Conservation (phyloP, 2,888 invertebrate genomes). For the Acanthosepion esculentum region DNA sequence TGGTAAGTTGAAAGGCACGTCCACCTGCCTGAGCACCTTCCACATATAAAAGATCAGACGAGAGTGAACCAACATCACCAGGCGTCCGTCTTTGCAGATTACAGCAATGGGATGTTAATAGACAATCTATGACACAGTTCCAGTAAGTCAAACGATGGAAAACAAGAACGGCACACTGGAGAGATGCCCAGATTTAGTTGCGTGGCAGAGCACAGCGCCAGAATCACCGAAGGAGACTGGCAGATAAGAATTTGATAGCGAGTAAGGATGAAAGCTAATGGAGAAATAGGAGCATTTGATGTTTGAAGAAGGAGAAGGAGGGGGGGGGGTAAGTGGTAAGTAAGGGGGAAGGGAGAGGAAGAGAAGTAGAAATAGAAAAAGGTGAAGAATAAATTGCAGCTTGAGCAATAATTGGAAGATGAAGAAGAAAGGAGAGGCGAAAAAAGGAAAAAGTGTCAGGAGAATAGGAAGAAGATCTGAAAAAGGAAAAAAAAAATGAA, state of each 20-base stretch:
- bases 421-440: not conserved
- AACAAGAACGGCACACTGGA: not conserved
- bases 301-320: not conserved
- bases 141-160: not conserved
- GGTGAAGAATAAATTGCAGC: too few species aligned
- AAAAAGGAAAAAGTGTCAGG: not conserved
- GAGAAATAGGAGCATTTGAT: not conserved
- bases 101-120: conserved; percentile 14
- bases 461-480: not conserved
- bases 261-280: not conserved
- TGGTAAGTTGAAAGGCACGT: not conserved
- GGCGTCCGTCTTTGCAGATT: not conserved
- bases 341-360: not conserved
- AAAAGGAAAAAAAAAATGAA: not conserved
- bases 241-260: not conserved
- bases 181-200: not conserved
- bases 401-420: not conserved
- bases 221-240: not conserved
- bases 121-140: conserved; percentile 17
- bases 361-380: not conserved
- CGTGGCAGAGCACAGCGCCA: not conserved
- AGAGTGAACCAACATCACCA: not conserved
- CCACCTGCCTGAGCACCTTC: not conserved
- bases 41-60: not conserved
- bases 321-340: not conserved